Evolutionary conservation across 2,888 invertebrate species (phyloP), one percentile per base, ranked within the genome.

Genomic region (Octodonta nipae): DNA sequence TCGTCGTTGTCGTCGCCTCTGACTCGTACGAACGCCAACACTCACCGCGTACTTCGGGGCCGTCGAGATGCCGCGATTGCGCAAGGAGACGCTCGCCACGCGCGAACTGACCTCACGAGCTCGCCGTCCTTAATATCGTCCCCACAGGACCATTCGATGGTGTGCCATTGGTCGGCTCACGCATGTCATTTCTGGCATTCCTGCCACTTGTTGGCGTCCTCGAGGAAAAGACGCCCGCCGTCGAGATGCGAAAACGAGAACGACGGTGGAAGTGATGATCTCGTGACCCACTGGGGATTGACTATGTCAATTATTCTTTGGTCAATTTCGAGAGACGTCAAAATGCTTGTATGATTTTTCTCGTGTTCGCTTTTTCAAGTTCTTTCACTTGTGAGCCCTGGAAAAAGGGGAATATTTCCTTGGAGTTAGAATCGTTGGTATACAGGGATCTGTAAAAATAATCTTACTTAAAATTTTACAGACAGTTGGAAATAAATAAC

Each of bases 1-100:
- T 56, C 58, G 57, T 54, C 56, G 56, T 51, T 55, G 52, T 56
- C 57, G 58, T 56, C 57, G 60, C 54, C 58, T 55, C 55, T 54
- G 56, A 56, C 54, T 56, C 52, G 49, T 47, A 38, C 43, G 42
- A 36, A 46, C 46, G 40, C 49, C 43, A 42, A 40, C 44, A 44
- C 45, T 35, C 43, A 43, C 28, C 34, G 42, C 36, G 33, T 41
- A 43, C 16, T n/a, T n/a, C n/a, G n/a, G n/a, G n/a, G n/a, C n/a
- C n/a, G n/a, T n/a, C n/a, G 33, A 34, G 34, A 29, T 35, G 38
- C 42, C 51, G 55, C 54, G 54, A 52, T 54, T 56, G 56, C 56
- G 55, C 55, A 54, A 49, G 48, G 47, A 47, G 41, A 38, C 46
- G 49, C 44, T 47, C 41, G 48, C 52, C 54, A 52, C 55, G 54